These are phyloP conservation scores for Euglossa dilemma DNA, from an alignment of 1,140 invertebrate species.

Conservation along the genomic window DNA sequence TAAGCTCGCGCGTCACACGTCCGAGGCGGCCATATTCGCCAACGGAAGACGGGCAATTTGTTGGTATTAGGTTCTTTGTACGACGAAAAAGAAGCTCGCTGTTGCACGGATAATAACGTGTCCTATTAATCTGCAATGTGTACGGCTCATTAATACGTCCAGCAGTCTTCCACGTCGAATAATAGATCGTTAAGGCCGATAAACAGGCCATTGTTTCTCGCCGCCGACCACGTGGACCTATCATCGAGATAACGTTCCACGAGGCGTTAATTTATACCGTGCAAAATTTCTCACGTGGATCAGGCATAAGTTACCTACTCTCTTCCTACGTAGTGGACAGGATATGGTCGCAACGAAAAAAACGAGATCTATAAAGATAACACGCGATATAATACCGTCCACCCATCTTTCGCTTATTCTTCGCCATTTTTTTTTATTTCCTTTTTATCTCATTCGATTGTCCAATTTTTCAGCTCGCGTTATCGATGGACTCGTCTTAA, in stretches of 20 bases:
- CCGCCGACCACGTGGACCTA: slow-evolving; percentile 21
- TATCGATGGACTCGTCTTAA: neutral
- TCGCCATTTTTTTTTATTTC: neutral
- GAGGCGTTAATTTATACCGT: slow-evolving; percentile 39
- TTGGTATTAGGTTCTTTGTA: slow-evolving; percentile 16
- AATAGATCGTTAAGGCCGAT: slow-evolving; percentile 51
- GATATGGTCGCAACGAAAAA: neutral
- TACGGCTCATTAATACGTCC: slow-evolving; percentile 35
- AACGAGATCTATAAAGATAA: neutral
- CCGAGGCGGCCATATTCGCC: neutral
- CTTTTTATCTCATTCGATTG: neutral
- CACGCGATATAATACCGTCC: too few relatives aligned
- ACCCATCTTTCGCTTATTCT: too few relatives aligned
- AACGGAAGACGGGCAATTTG: neutral
- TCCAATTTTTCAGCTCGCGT: neutral
- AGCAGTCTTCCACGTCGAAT: slow-evolving; percentile 37
- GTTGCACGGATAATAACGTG: slow-evolving; percentile 32
- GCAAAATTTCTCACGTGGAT: slow-evolving; percentile 30
- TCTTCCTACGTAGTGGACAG: neutral
- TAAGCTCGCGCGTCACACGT: neutral
- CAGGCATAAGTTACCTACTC: slow-evolving; percentile 10
- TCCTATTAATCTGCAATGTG: slow-evolving; percentile 41
- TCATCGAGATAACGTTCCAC: slow-evolving; percentile 31
- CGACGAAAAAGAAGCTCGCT: neutral
- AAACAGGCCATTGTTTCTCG: slow-evolving; percentile 37